A percentile compares a stretch with the other conserved stretches of the same genome.
These are phyloP conservation scores for Otolemur garnettii DNA, from an alignment of 2,113 vertebrate species.

Conservation along the genomic window DNA sequence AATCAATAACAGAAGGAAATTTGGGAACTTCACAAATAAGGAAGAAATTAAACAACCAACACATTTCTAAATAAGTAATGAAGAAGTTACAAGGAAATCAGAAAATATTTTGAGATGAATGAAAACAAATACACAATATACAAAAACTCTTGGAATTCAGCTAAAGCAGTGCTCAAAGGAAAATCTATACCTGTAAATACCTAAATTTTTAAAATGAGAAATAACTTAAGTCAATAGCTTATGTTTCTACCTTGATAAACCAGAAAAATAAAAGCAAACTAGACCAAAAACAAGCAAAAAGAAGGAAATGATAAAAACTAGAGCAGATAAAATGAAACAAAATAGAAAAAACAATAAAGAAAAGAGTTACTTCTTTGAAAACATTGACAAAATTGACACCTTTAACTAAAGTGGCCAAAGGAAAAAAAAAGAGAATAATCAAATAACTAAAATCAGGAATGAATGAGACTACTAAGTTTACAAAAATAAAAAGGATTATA, in stretches of 20 bases:
- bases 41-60: background rate
- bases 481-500: conserved; percentile 9
- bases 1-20: conserved; percentile 39
- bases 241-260: background rate
- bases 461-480: background rate
- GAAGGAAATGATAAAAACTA: conserved; percentile 25
- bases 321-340: background rate
- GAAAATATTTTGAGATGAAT: background rate
- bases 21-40: background rate
- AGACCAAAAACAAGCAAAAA: conserved; percentile 23
- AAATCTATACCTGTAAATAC: background rate
- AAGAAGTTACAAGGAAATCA: background rate
- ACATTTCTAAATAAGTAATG: background rate
- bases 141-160: background rate
- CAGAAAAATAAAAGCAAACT: conserved; percentile 24
- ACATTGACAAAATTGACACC: background rate
- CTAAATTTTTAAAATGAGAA: background rate
- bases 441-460: conserved; percentile 8
- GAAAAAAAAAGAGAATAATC: background rate
- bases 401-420: conserved; percentile 11
- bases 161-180: background rate
- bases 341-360: background rate
- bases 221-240: background rate
- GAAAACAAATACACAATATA: background rate
- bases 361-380: conserved; percentile 32